These are phyloP conservation scores for Phlogophora meticulosa DNA, from an alignment of 2,888 invertebrate genomes.

Conservation along the genomic window DNA sequence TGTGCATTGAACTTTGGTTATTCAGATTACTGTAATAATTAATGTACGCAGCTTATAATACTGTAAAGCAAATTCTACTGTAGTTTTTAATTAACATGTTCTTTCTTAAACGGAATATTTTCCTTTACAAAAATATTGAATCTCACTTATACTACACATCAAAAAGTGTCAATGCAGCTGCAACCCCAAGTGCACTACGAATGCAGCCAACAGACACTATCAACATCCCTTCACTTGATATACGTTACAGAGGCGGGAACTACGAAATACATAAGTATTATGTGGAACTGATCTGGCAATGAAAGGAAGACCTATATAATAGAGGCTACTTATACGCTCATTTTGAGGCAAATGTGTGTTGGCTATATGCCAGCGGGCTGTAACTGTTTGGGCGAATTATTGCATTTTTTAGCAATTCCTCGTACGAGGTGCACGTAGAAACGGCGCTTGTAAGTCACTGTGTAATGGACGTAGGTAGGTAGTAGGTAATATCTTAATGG, in stretches of 20 bases:
- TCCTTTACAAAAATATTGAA: background rate
- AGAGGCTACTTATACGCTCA: slow-evolving; percentile 46
- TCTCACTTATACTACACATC: background rate
- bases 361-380: slow-evolving; percentile 55
- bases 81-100: too few relatives aligned
- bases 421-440: slow-evolving; percentile 32
- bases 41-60: too few relatives aligned
- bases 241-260: slow-evolving; percentile 26
- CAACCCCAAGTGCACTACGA: slow-evolving; percentile 16
- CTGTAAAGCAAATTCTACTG: too few relatives aligned
- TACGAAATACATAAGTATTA: slow-evolving; percentile 30
- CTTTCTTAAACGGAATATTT: too few relatives aligned
- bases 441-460: slow-evolving; percentile 28
- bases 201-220: slow-evolving; percentile 26
- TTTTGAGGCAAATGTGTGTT: slow-evolving; percentile 43
- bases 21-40: too few relatives aligned
- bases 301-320: slow-evolving; percentile 37
- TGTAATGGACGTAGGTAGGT: slow-evolving; percentile 26
- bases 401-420: slow-evolving; percentile 53
- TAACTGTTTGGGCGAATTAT: slow-evolving; percentile 49
- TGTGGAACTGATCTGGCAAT: slow-evolving; percentile 39
- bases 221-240: slow-evolving; percentile 32
- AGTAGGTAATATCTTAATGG: slow-evolving; percentile 37
- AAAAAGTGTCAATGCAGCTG: slow-evolving; percentile 10
- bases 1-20: too few relatives aligned